Evolutionary conservation across 2,888 invertebrate genomes (phyloP), one percentile per base, ranked within the genome.

Genomic region (Aelia acuminata): DNA sequence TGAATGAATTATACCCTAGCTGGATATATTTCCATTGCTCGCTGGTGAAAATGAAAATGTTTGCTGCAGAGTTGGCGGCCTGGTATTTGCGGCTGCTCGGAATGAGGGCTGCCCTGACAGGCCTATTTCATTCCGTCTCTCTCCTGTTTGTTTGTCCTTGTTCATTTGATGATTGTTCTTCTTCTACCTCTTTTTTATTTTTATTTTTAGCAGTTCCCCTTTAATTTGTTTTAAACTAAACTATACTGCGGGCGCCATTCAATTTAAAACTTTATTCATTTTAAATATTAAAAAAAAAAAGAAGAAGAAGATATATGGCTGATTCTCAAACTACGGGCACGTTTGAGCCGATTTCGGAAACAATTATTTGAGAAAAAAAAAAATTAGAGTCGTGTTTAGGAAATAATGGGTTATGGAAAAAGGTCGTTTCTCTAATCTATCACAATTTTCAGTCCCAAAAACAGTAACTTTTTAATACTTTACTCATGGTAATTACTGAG

Each of bases 11-110:
- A 57, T 57, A 57, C 26, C 57, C 57, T 13, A 57, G 57, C 26
- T 57, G 26, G 57, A 57, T 57, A 57, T 57, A 57, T 57, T 57
- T 57, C 13, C 57, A 57, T 11, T 26, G n/a, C 57, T 26, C 26
- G 13, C 57, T 57, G 57, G 57, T 57, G 57, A 57, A 57, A 57
- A 57, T 57, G 57, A 57, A 57, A 57, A 57, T 26, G 57, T 57
- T 57, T 57, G 26, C 57, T 57, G 26, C 57, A 57, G 10, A 57
- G 57, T 57, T 57, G 57, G 26, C 57, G 57, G 26, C 26, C 75
- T 75, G 75, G 75, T 39, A 75, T 75, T 75, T 75, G 75, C 43
- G 75, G 75, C 75, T 39, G 75, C 39, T 39, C 57, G 57, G 43
- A 43, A 75, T 75, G 75, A 75, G 43, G 3, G 35, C 75, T n/a